phyloP scores from a whole-genome alignment of 2,888 invertebrate species.

The Ligdia adustata region DNA sequence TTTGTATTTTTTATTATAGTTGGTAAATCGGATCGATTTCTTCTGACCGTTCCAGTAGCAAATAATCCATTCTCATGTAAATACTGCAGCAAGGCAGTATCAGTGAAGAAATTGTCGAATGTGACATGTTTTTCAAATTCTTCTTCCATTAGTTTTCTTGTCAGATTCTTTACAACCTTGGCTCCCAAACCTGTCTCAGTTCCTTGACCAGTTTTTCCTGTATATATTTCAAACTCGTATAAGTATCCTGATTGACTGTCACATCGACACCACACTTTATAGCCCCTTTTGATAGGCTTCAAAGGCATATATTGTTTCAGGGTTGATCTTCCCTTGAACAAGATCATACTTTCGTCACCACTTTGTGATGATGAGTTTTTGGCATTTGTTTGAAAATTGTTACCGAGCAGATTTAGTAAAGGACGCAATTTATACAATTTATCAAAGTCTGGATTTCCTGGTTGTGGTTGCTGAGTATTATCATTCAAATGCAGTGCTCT shows the following conservation, averaged over 20 bases:
- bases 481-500: too few species aligned
- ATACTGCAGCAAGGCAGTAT: conserved; percentile 22
- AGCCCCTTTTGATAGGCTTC: conserved; percentile 38
- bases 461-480: too few species aligned
- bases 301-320: conserved; percentile 36
- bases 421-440: background rate
- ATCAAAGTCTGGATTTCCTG: too few species aligned
- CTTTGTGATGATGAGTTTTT: conserved; percentile 25
- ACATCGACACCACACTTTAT: conserved; percentile 34
- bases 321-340: conserved; percentile 21
- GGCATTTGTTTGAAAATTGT: conserved; percentile 7
- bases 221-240: conserved; percentile 33
- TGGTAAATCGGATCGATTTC: conserved; percentile 15
- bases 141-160: conserved; percentile 16
- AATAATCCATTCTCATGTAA: conserved; percentile 23
- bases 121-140: conserved; percentile 22
- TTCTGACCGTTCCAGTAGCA: conserved; percentile 36
- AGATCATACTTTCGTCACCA: conserved; percentile 19
- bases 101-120: conserved; percentile 33
- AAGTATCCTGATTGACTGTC: conserved; percentile 35
- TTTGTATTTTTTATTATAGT: conserved; percentile 2
- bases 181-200: conserved; percentile 24
- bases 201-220: conserved; percentile 29
- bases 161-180: conserved; percentile 30
- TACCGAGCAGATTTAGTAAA: background rate